Conservation (phyloP, 1,140 invertebrate species). For the Diachasma alloeum region DNA sequence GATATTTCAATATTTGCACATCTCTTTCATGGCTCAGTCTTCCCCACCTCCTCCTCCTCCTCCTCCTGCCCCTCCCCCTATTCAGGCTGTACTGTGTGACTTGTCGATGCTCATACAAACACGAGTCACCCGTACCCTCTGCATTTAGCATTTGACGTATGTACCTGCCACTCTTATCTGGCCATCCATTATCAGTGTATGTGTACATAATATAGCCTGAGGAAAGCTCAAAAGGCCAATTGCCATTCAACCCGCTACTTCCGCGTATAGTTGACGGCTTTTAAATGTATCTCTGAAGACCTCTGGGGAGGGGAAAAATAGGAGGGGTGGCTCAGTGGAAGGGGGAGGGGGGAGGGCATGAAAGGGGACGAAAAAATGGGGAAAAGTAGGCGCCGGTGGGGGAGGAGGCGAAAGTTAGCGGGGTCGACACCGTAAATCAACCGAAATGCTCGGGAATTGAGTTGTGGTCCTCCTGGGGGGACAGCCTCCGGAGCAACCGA, state of each 20-base stretch:
- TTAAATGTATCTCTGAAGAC: neutral
- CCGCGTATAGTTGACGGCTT: neutral
- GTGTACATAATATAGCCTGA: neutral
- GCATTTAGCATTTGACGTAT: neutral
- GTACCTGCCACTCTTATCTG: neutral
- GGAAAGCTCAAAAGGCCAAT: neutral
- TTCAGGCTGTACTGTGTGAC: conserved; percentile 2
- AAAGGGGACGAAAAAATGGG: neutral
- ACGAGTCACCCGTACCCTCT: neutral
- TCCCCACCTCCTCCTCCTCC: neutral
- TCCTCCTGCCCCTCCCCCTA: neutral
- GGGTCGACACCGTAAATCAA: conserved; percentile 45
- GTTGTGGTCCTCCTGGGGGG: conserved; percentile 48
- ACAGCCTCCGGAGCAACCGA: conserved; percentile 43
- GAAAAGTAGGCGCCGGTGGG: neutral
- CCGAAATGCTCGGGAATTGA: conserved; percentile 50
- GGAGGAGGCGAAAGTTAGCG: conserved; percentile 33
- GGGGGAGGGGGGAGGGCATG: neutral
- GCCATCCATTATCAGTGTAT: neutral
- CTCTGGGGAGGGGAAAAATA: neutral
- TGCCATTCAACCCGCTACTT: neutral
- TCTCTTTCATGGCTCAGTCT: conserved; percentile 30
- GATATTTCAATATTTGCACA: conserved; percentile 38
- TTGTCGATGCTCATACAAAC: conserved; percentile 2
- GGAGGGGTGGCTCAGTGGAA: neutral